phyloP scores from a whole-genome alignment of 2,888 invertebrate genomes.

The Galerucella pusilla region DNA sequence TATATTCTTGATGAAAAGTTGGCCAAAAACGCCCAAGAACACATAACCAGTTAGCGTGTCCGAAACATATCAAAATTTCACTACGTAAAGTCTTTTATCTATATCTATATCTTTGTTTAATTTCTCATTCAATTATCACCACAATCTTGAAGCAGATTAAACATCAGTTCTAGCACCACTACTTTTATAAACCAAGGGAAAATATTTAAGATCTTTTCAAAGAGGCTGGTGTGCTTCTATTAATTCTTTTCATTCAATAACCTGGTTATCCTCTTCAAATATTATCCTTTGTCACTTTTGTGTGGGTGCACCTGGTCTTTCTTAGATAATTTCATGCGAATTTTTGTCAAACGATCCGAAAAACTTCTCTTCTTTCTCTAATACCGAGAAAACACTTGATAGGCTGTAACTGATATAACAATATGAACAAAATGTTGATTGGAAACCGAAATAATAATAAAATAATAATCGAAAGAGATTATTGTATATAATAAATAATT shows the following conservation, averaged over 20 bases:
- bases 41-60: too few relatives aligned
- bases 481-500: too few relatives aligned
- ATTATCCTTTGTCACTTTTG: constrained; percentile 32
- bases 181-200: not conserved
- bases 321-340: constrained; percentile 49
- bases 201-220: not conserved
- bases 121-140: too few relatives aligned
- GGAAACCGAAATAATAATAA: not conserved
- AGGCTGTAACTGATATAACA: not conserved
- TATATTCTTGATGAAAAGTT: too few relatives aligned
- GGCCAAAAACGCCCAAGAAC: too few relatives aligned
- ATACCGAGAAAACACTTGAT: constrained; percentile 2
- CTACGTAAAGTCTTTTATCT: too few relatives aligned
- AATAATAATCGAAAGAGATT: too few relatives aligned
- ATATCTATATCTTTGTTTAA: too few relatives aligned
- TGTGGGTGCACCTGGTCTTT: constrained; percentile 49
- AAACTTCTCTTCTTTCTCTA: not conserved
- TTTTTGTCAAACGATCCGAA: constrained; percentile 32
- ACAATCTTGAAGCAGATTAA: not conserved
- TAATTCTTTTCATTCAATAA: not conserved
- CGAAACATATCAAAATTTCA: too few relatives aligned
- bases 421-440: not conserved
- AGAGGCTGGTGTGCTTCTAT: not conserved
- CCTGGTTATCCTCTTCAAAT: constrained; percentile 16
- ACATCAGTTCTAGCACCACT: not conserved